These are phyloP conservation scores for Lethenteron camtschaticum DNA, from an alignment of 2,113 vertebrate genomes.

Conservation along the genomic window DNA sequence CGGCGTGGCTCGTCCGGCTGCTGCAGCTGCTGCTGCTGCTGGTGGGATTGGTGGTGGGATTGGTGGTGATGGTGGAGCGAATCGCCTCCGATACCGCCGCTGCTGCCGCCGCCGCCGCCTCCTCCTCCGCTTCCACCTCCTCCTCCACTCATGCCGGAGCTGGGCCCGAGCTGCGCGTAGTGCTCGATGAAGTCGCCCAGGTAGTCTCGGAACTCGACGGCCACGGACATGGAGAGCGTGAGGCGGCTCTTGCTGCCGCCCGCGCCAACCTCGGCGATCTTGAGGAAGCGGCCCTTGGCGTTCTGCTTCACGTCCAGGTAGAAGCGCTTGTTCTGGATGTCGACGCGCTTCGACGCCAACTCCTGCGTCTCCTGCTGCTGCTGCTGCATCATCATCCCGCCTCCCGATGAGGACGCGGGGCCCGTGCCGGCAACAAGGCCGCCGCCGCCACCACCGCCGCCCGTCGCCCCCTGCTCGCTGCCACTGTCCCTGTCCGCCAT, in stretches of 20 bases:
- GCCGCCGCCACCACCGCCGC: conserved; percentile 30
- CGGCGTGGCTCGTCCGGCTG: conserved; percentile 73
- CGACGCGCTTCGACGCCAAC: conserved; percentile 77
- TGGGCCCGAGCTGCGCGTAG: conserved; percentile 83
- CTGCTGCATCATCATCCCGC: neutral
- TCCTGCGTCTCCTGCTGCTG: conserved; percentile 86
- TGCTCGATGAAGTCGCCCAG: conserved; percentile 98
- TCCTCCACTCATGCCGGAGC: conserved; percentile 21
- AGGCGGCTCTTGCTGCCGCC: conserved; percentile 81
- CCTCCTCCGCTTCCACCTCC: too few relatives aligned
- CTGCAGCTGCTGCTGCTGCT: conserved; percentile 21
- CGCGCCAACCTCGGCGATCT: conserved; percentile 81
- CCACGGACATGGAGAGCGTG: conserved; percentile 86
- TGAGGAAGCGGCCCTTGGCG: conserved; percentile 83
- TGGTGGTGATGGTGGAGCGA: too few relatives aligned
- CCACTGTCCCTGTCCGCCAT: conserved; percentile 93
- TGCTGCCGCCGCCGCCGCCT: too few relatives aligned
- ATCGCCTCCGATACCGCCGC: too few relatives aligned
- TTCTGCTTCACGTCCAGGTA: conserved; percentile 93
- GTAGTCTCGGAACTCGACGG: conserved; percentile 96
- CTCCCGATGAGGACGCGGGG: too few relatives aligned
- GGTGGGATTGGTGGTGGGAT: too few relatives aligned
- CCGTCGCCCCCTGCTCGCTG: conserved; percentile 78
- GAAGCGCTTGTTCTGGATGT: conserved; percentile 92
- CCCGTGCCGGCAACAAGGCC: too few relatives aligned